Evolutionary conservation across 2,888 invertebrate species (phyloP).

Genomic region (Melinaea menophilus): DNA sequence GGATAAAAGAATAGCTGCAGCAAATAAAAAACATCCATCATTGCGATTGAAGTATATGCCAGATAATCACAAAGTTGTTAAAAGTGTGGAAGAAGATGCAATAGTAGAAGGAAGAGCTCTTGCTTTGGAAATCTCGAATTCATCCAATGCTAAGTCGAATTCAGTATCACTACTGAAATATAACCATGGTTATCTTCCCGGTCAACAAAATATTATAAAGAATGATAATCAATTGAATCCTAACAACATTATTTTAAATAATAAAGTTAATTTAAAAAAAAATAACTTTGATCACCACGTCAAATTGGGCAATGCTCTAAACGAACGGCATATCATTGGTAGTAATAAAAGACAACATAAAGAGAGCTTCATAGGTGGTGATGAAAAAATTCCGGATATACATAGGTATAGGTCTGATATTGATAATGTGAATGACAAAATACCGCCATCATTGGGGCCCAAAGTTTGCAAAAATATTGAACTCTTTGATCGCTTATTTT

Average conservation of each 20-base stretch:
- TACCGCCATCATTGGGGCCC: slow-evolving; percentile 51
- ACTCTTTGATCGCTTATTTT: slow-evolving; percentile 50
- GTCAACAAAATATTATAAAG: slow-evolving; percentile 36
- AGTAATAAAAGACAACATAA: slow-evolving; percentile 49
- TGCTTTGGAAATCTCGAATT: slow-evolving; percentile 54
- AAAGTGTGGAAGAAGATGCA: slow-evolving; percentile 39
- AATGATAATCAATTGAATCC: slow-evolving; percentile 27
- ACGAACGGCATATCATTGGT: slow-evolving; percentile 56
- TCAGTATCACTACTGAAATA: slow-evolving; percentile 56
- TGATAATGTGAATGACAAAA: slow-evolving; percentile 40
- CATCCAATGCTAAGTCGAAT: slow-evolving; percentile 45
- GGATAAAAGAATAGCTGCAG: slow-evolving; percentile 39
- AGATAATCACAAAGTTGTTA: slow-evolving; percentile 41
- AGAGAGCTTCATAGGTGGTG: slow-evolving; percentile 58
- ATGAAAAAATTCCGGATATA: slow-evolving; percentile 61
- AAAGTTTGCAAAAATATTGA: slow-evolving; percentile 61
- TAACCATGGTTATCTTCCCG: slow-evolving; percentile 57
- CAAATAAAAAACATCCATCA: slow-evolving; percentile 45
- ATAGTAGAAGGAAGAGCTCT: slow-evolving; percentile 48
- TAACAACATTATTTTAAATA: slow-evolving; percentile 25
- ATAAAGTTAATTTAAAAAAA: slow-evolving; percentile 27
- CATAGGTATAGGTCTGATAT: slow-evolving; percentile 56
- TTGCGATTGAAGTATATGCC: slow-evolving; percentile 53
- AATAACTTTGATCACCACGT: slow-evolving; percentile 55
- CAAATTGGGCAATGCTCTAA: slow-evolving; percentile 65